A percentile compares a stretch with the other conserved stretches of the same genome.
Evolutionary conservation across 2,797 vertebrate species (phyloP).

Genomic region (Sebastes minor): DNA sequence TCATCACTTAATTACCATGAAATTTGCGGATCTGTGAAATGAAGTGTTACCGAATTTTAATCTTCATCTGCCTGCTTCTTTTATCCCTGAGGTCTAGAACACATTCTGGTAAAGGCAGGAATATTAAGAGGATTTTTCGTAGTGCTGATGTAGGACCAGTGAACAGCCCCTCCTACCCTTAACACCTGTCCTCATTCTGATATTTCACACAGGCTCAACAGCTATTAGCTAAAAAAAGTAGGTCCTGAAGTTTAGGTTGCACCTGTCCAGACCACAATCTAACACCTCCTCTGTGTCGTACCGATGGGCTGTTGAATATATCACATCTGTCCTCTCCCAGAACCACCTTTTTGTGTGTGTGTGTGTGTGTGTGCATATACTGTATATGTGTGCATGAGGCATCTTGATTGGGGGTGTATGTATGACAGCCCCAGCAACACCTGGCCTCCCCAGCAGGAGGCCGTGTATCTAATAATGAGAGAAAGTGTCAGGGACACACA

Average conservation of each 20-base stretch:
- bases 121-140: background rate
- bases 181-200: slow-evolving; percentile 24
- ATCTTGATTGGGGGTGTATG: slow-evolving; percentile 23
- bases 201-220: slow-evolving; percentile 33
- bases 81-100: background rate
- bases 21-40: too few relatives aligned
- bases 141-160: background rate
- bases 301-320: slow-evolving; percentile 45
- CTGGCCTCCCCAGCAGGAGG: slow-evolving; percentile 66
- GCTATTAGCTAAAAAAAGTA: slow-evolving; percentile 35
- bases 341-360: background rate
- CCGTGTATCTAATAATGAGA: slow-evolving; percentile 71
- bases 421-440: slow-evolving; percentile 64
- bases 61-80: background rate
- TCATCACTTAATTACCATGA: too few relatives aligned
- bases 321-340: slow-evolving; percentile 34
- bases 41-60: background rate
- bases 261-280: slow-evolving; percentile 29
- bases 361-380: background rate
- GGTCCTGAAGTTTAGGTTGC: slow-evolving; percentile 30
- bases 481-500: slow-evolving; percentile 63
- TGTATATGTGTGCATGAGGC: background rate
- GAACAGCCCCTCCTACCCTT: background rate
- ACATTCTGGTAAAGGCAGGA: background rate
- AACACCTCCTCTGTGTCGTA: slow-evolving; percentile 43